Conservation (phyloP, 2,888 invertebrate genomes). For the Heliconius sara region DNA sequence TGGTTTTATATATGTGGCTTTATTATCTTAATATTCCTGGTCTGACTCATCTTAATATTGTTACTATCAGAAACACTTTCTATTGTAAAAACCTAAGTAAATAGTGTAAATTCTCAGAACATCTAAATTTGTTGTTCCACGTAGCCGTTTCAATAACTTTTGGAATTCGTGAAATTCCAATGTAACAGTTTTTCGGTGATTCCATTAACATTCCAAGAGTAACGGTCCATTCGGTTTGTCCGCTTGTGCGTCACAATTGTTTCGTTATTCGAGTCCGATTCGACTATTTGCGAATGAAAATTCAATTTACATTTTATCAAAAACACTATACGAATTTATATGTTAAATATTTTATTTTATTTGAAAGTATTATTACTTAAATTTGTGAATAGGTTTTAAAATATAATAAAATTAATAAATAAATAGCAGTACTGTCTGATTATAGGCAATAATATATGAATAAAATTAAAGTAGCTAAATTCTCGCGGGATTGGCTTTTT, state of each 20-base stretch:
- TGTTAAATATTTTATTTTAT: slow-evolving; percentile 4
- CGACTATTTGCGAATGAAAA: slow-evolving; percentile 41
- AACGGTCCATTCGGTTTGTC: slow-evolving; percentile 49
- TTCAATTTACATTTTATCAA: slow-evolving; percentile 37
- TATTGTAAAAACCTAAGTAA: not conserved
- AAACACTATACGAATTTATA: not conserved
- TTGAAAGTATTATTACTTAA: not conserved
- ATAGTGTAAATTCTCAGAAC: slow-evolving; percentile 4
- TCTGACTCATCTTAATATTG: too few species aligned
- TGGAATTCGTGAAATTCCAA: slow-evolving; percentile 46
- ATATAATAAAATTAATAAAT: not conserved
- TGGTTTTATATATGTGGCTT: too few species aligned
- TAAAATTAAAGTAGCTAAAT: too few species aligned
- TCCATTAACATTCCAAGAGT: slow-evolving; percentile 51
- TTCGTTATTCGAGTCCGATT: slow-evolving; percentile 39
- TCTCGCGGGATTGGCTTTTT: too few species aligned
- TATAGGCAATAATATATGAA: not conserved
- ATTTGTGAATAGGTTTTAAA: too few species aligned
- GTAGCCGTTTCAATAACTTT: slow-evolving; percentile 44
- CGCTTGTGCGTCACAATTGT: slow-evolving; percentile 48
- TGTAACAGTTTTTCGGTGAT: slow-evolving; percentile 49
- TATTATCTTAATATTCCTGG: too few species aligned
- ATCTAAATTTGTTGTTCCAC: slow-evolving; percentile 35
- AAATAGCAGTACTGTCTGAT: not conserved
- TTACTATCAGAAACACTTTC: too few species aligned